Conservation (phyloP, 2,888 invertebrate species). For the Phalera bucephala region DNA sequence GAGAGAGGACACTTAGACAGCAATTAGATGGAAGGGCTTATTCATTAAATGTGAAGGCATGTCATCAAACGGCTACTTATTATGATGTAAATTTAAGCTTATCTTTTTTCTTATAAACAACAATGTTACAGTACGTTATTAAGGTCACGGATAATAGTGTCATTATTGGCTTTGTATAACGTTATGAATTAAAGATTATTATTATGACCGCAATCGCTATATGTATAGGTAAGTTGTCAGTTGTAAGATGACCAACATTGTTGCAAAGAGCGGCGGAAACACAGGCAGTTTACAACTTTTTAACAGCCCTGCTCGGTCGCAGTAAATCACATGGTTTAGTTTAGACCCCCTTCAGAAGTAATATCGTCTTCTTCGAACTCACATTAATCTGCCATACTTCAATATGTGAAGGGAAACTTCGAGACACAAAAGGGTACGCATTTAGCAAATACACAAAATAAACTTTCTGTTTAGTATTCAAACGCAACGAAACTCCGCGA, state of each 20-base stretch:
- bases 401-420: conserved; percentile 73
- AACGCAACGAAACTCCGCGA: conserved; percentile 9
- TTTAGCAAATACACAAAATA: conserved; percentile 51
- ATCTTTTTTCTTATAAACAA: too few relatives aligned
- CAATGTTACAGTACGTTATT: too few relatives aligned
- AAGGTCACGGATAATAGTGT: too few relatives aligned
- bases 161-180: too few relatives aligned
- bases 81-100: too few relatives aligned
- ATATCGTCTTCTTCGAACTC: conserved; percentile 80
- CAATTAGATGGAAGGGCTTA: too few relatives aligned
- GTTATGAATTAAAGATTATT: too few relatives aligned
- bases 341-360: conserved; percentile 78
- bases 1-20: too few relatives aligned
- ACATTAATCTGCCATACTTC: conserved; percentile 79
- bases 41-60: too few relatives aligned
- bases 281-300: conserved; percentile 80
- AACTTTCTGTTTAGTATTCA: conserved; percentile 21
- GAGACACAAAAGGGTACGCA: conserved; percentile 57
- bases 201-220: not conserved
- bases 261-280: conserved; percentile 74
- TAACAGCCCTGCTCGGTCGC: conserved; percentile 70
- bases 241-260: conserved; percentile 48
- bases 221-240: conserved; percentile 8
- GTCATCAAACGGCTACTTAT: too few relatives aligned
- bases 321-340: conserved; percentile 77